Percentiles rank a stretch among this genome's conserved stretches.
Conservation (phyloP, 1,140 invertebrate species). For the Cydia splendana region DNA sequence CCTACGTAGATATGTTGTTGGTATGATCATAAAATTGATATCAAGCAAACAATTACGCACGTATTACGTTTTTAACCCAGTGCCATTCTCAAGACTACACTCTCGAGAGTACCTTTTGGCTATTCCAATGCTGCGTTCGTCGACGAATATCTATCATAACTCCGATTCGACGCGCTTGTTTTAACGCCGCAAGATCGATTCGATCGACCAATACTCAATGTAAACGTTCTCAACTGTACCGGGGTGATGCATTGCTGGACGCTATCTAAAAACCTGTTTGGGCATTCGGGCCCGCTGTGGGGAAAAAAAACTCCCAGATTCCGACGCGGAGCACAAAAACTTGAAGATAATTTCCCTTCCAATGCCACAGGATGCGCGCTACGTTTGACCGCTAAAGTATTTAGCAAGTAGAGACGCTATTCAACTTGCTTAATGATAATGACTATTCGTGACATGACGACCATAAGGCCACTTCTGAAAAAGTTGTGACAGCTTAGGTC, state of each 20-base stretch:
- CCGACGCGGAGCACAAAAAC: conserved; percentile 78
- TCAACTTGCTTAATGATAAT: not conserved
- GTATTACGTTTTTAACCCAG: not conserved
- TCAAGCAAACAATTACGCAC: not conserved
- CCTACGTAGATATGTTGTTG: not conserved
- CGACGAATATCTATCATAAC: not conserved
- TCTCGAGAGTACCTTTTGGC: not conserved
- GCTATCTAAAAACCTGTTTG: conserved; percentile 79
- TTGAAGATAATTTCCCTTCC: conserved; percentile 75
- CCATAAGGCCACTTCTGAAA: not conserved
- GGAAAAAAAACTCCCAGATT: conserved; percentile 76
- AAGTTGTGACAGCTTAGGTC: not conserved
- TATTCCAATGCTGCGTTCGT: not conserved
- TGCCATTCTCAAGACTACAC: not conserved
- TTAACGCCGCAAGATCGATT: not conserved
- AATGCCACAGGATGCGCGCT: conserved; percentile 56
- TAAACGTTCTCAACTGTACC: conserved; percentile 40
- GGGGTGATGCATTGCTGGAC: conserved; percentile 76
- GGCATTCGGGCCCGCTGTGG: conserved; percentile 65
- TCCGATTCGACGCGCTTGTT: not conserved
- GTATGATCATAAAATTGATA: not conserved
- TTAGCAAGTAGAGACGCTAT: conserved; percentile 42
- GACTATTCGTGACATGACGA: not conserved
- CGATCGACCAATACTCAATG: conserved; percentile 7
- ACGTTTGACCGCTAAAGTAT: conserved; percentile 61